Evolutionary conservation across 1,140 invertebrate species (phyloP), one percentile per base, ranked within the genome.

Genomic region (Leptoteleia sp.): DNA sequence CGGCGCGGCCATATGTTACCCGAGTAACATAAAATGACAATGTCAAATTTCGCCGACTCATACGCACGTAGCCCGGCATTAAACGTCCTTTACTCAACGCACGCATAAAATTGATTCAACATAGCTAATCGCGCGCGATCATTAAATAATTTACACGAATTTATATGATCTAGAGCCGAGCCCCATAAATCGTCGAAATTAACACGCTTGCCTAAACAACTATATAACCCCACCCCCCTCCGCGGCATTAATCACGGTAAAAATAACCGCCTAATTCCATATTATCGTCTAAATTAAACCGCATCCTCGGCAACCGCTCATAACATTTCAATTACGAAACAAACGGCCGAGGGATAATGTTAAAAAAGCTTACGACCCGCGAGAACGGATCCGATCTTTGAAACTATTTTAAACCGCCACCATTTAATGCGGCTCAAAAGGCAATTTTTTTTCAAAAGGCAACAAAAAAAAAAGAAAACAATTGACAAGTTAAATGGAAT

Each of bases 71-170:
- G n/a, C n/a, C n/a, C n/a, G n/a, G 19, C 11, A 38, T 22, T 38
- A 50, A 35, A 27, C 29, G 16, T 22, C 27, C 12, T 1, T 3
- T 5, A 11, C 40, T 43, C 17, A 11, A 16, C 37, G 22, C 38
- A 6, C 13, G 13, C 22, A 19, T 25, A n/a, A 67, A 54, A 67
- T 67, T 54, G 62, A 67, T 67, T 67, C 48, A 67, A 48, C 48
- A 8, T 17, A 45, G 17, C 48, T 67, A 55, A 67, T 67, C 62
- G 62, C 25, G 27, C 16, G 12, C 11, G 40, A 67, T 67, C 40
- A 47, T 67, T 67, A 55, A 67, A 67, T 67, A 67, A 67, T 67
- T 45, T 45, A 54, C 50, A 45, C 50, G 12, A 67, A 67, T 67
- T 54, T 67, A 55, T 67, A 37, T 13, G 17, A 55, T 25, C 40